Evolutionary conservation across 2,888 invertebrate species (phyloP), one percentile per base, ranked within the genome.

Genomic region (Koerneria pararmatus): DNA sequence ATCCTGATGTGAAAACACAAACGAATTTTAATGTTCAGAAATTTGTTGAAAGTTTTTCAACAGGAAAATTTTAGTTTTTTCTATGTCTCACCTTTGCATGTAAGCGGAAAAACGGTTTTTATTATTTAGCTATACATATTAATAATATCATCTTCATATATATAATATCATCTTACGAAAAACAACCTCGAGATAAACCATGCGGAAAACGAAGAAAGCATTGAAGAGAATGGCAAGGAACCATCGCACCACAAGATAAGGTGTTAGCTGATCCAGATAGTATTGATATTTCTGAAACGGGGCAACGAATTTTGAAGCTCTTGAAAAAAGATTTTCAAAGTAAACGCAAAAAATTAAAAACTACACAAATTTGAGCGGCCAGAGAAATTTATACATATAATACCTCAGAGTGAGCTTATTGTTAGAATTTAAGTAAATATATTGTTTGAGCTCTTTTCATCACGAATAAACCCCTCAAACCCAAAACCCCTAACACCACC

Each of bases 261-360:
- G 83, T 11, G 83, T 83, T 41, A 80, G 74, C 51, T 75, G 71
- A 66, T 83, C 83, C 65, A 83, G 71, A 67, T 82, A 82, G 65
- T 80, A 75, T 62, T 83, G 83, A 65, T 82, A 83, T 57, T 80
- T 76, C 83, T 82, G 69, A 62, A 82, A 73, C 56, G 49, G 19
- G 11, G 22, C n/a, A 41, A 19, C 22, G 29, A 67, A 67, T 6
- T 3, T 34, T 19, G n/a, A 59, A 66, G 41, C 19, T 15, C 48
- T 8, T 22, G 24, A 35, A 51, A 37, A 31, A 19, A 48, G 11
- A 22, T 11, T 31, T 31, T 19, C 60, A 60, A 3, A 1, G 58
- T 4, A 60, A 4, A 15, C 53, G n/a, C 57, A 27, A 54, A 1
- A 46, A 66, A 66, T 37, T 19, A 15, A 6, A 56, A 11, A 41